Conservation (phyloP, 2,888 invertebrate genomes). For the Anthophora plumipes region DNA sequence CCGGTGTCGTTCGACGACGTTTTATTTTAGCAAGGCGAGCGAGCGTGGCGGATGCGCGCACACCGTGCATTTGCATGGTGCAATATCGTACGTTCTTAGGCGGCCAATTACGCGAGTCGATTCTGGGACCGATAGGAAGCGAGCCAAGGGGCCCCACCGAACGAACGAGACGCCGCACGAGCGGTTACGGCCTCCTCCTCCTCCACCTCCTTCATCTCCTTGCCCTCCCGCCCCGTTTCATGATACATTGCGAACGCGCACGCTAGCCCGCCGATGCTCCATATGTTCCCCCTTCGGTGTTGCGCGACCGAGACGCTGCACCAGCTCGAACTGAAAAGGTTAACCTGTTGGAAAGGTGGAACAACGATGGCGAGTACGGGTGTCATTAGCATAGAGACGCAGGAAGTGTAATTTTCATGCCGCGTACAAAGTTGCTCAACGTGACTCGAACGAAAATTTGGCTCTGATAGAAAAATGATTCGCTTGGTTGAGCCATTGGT, state of each 20-base stretch:
- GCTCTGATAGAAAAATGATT: background rate
- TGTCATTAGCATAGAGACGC: slow-evolving; percentile 75
- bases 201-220: background rate
- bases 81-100: slow-evolving; percentile 84
- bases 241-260: slow-evolving; percentile 76
- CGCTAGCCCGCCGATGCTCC: slow-evolving; percentile 73
- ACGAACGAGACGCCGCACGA: slow-evolving; percentile 66
- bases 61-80: slow-evolving; percentile 82
- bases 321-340: slow-evolving; percentile 48
- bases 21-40: slow-evolving; percentile 69
- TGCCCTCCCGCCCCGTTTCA: slow-evolving; percentile 59
- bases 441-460: background rate
- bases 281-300: slow-evolving; percentile 65
- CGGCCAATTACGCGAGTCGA: slow-evolving; percentile 84
- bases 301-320: slow-evolving; percentile 26
- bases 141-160: slow-evolving; percentile 69
- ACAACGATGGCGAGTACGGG: slow-evolving; percentile 43
- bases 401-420: slow-evolving; percentile 77
- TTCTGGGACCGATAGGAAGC: slow-evolving; percentile 76
- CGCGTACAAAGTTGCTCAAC: slow-evolving; percentile 67
- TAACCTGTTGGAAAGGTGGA: slow-evolving; percentile 26
- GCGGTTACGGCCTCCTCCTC: slow-evolving; percentile 34
- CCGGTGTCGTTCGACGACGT: slow-evolving; percentile 50
- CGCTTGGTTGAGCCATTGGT: too few species aligned
- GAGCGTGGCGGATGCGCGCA: slow-evolving; percentile 70